Evolutionary conservation across 2,888 invertebrate species (phyloP), one percentile per base, ranked within the genome.

Genomic region (Hedychridium roseum): DNA sequence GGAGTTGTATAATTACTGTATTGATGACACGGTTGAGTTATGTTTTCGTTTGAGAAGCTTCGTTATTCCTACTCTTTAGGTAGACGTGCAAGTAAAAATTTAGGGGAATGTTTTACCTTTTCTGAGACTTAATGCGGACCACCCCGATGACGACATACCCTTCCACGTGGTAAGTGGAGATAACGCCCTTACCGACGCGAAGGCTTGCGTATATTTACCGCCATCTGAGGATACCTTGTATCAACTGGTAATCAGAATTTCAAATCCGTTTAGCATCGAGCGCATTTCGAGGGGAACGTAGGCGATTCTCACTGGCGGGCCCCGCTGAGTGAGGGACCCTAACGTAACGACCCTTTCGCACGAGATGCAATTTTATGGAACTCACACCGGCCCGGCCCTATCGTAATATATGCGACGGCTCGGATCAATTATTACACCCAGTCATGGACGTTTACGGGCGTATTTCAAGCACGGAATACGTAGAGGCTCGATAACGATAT

Each of bases 141-240:
- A 44, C 51, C 59, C 47, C 51, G 47, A 50, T 49, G 26, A 14
- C 27, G 42, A 49, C 41, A 51, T 53, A 40, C 38, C 35, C 44
- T 16, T 34, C 14, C 47, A 46, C 21, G 5, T 27, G 49, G 51
- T 39, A 55, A 57, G 26, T 15, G 46, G 32, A 51, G 58, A 44
- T 46, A 47, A 39, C 61, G 44, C 30, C 46, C 31, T 63, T 63
- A 63, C 57, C 64, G 64, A 54, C 64, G 17, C 37, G 23, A 32
- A 36, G 15, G 16, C 5, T 23, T 23, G 7, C 45, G 48, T 43
- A 61, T 57, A 48, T 50, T 60, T 57, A 64, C 51, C 61, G 62
- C 64, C 63, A 64, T 63, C 63, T 63, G 40, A 64, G 39, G 53
- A 46, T 51, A 41, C 44, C 32, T 27, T 15, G 39, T 12, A 50